Base-by-base conservation (phyloP, 2,797 vertebrate genomes). In the Esox masquinongy region DNA sequence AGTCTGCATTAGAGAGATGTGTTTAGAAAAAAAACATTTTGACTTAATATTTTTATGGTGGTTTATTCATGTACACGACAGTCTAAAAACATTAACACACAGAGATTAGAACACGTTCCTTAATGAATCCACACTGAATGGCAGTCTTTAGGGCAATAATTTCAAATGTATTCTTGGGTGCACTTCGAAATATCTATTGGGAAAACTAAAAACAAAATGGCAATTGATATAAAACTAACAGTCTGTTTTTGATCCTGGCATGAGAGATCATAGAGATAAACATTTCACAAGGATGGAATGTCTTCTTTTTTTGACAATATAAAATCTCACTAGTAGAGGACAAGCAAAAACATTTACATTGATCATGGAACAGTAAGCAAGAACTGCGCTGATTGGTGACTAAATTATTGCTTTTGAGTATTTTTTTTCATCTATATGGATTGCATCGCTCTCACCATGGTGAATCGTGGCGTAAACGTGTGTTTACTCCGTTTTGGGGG, bases 351-450 rank as follows among this genome's bases (percentile, higher is more conserved):
- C 84, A 82, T 86, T 82, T 77, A 78, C 77, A 81, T 79, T 81
- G 73, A 31, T 78, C 16, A 72, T 68, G 17, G 80, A 73, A 1
- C 61, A 66, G 80, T 76, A 14, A 77, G 61, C 77, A 77, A 43
- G 49, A 59, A 68, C 64, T 53, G 66, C 47, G 83, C 43, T 85
- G 74, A 82, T 81, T 79, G 73, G 80, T 78, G 74, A 85, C 78
- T 92, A 88, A 91, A 92, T 95, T 95, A 95, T 95, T 95, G 94
- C 94, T 95, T 93, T 91, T 86, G 90, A 93, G 91, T 89, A 92
- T 74, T 85, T 86, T 80, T 75, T 83, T 84, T 86, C 68, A 79
- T 79, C 84, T 86, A 87, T 81, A 87, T 84, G 87, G 88, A 89
- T 89, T 88, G 89, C 87, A 88, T 91, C 86, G 70, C 71, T 91